phyloP scores from a whole-genome alignment of 23 tunicate genomes.

The Trididemnum clinides region DNA sequence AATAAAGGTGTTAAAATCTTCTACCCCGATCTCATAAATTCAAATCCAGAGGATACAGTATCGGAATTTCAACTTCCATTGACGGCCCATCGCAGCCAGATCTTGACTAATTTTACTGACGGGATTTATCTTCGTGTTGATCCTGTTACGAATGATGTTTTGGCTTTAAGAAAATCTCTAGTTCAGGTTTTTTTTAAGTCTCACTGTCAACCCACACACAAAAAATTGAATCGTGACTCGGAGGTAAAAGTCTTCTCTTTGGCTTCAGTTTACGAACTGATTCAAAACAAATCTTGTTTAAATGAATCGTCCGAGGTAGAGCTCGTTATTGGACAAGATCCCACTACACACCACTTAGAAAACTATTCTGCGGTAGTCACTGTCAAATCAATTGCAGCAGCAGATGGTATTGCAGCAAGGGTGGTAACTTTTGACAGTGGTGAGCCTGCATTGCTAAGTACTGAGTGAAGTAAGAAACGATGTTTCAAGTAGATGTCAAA shows the following conservation, averaged over 20 bases:
- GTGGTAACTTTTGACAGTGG: too few species aligned
- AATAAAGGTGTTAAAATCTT: too few species aligned
- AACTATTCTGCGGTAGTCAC: background rate
- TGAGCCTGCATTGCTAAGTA: too few species aligned
- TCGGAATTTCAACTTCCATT: too few species aligned
- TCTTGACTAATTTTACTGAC: background rate
- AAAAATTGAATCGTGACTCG: constrained; percentile 18
- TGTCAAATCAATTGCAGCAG: background rate
- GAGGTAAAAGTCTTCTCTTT: constrained; percentile 16
- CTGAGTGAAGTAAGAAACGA: too few species aligned
- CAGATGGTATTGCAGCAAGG: background rate
- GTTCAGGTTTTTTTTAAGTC: constrained; percentile 1
- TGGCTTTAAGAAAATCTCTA: background rate
- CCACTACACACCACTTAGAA: background rate
- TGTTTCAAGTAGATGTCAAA: too few species aligned
- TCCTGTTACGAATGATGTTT: background rate
- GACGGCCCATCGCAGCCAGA: too few species aligned
- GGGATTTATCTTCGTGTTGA: background rate
- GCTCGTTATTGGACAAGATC: constrained; percentile 5
- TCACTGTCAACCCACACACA: background rate
- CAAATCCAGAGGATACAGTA: too few species aligned
- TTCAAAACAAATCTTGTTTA: background rate
- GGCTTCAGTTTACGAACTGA: background rate
- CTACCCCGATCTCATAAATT: too few species aligned
- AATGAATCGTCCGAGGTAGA: background rate